These are phyloP conservation scores for Rhinoptilus africanus DNA, from an alignment of 2,113 vertebrate species.

Conservation along the genomic window DNA sequence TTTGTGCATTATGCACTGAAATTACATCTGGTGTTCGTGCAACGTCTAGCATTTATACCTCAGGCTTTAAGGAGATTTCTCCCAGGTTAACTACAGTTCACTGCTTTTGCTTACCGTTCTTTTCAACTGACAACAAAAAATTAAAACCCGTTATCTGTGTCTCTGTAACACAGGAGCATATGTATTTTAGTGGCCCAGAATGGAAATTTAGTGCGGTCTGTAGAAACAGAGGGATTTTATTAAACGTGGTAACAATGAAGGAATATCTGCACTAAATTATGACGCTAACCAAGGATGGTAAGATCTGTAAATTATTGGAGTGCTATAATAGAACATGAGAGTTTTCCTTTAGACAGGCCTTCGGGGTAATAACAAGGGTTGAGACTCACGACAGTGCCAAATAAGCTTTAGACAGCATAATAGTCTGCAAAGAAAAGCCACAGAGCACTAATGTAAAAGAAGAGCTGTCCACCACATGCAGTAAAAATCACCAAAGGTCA, in stretches of 20 bases:
- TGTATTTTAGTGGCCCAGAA: slow-evolving; percentile 45
- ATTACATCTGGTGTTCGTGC: slow-evolving; percentile 53
- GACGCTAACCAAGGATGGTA: slow-evolving; percentile 72
- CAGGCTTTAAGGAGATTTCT: slow-evolving; percentile 59
- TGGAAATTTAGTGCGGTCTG: slow-evolving; percentile 17
- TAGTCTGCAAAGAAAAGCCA: slow-evolving; percentile 85
- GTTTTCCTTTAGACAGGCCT: slow-evolving; percentile 78
- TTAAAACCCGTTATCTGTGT: slow-evolving; percentile 16
- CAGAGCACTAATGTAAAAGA: slow-evolving; percentile 86
- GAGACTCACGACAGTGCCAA: slow-evolving; percentile 81
- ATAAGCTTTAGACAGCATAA: slow-evolving; percentile 86
- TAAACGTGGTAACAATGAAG: slow-evolving; percentile 65
- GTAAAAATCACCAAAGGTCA: slow-evolving; percentile 88
- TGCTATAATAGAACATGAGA: slow-evolving; percentile 76
- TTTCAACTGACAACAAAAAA: slow-evolving; percentile 58
- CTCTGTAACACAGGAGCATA: not conserved
- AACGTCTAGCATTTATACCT: slow-evolving; percentile 50
- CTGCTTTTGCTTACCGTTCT: slow-evolving; percentile 48
- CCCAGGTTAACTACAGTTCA: slow-evolving; percentile 54
- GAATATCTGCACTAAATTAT: slow-evolving; percentile 80
- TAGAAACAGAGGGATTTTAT: slow-evolving; percentile 64
- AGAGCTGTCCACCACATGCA: slow-evolving; percentile 85
- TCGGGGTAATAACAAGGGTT: slow-evolving; percentile 85
- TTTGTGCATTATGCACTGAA: slow-evolving; percentile 54
- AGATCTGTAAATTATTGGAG: slow-evolving; percentile 78